Evolutionary conservation across 2,113 vertebrate species (phyloP).

Genomic region (Puma concolor): DNA sequence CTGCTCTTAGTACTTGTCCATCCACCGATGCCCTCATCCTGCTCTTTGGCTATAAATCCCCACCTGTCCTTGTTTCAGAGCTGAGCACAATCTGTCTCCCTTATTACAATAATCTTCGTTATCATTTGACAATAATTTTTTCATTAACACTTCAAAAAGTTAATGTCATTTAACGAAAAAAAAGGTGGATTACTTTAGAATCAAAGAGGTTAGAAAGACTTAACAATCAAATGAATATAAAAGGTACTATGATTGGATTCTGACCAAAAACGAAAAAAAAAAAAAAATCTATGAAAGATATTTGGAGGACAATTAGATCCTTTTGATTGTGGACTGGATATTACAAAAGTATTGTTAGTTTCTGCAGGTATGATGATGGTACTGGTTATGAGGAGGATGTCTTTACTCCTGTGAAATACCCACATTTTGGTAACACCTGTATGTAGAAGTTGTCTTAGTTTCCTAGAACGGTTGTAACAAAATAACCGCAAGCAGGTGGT

Average conservation of each 20-base stretch:
- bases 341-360: neutral
- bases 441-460: neutral
- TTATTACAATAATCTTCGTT: neutral
- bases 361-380: neutral
- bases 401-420: neutral
- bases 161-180: neutral
- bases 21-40: neutral
- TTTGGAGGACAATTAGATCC: neutral
- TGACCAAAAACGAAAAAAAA: neutral
- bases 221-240: neutral
- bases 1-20: neutral
- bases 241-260: neutral
- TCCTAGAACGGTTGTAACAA: neutral
- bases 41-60: neutral
- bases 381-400: neutral
- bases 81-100: neutral
- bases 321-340: neutral
- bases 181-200: neutral
- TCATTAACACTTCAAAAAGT: conserved; percentile 16
- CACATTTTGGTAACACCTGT: neutral
- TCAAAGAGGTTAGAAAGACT: neutral
- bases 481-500: neutral
- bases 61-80: neutral
- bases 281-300: neutral
- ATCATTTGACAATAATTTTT: neutral